phyloP scores from a whole-genome alignment of 2,113 vertebrate species.

The Talpa occidentalis region DNA sequence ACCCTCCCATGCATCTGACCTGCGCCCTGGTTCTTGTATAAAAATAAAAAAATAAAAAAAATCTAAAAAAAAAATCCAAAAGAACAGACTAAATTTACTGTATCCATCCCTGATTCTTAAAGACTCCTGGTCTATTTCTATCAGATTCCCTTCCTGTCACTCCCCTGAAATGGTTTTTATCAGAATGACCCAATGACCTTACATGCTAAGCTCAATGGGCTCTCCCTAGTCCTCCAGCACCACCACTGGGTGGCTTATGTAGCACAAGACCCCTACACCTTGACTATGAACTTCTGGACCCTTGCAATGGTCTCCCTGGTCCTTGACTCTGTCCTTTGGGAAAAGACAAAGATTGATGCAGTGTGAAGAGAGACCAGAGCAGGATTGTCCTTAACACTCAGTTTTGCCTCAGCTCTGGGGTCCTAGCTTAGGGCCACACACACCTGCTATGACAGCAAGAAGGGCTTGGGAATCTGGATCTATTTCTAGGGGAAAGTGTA shows the following conservation, averaged over 20 bases:
- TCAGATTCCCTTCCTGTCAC: constrained; percentile 33
- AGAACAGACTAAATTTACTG: not conserved
- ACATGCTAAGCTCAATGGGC: not conserved
- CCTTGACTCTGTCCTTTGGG: not conserved
- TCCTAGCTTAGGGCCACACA: not conserved
- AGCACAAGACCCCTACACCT: not conserved
- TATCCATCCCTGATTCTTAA: constrained; percentile 2
- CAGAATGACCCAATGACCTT: not conserved
- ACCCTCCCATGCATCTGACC: too few species aligned
- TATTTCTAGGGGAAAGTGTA: constrained; percentile 24
- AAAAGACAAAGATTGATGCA: too few species aligned
- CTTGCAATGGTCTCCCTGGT: not conserved
- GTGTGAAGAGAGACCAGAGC: too few species aligned
- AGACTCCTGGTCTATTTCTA: not conserved
- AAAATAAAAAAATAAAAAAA: too few species aligned
- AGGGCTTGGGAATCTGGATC: not conserved
- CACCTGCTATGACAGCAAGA: not conserved
- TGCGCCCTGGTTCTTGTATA: too few species aligned
- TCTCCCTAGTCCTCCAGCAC: not conserved
- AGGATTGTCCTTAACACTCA: not conserved
- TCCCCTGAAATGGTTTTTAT: constrained; percentile 5
- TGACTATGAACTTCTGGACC: not conserved
- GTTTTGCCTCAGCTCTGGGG: not conserved
- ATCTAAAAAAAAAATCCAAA: too few species aligned
- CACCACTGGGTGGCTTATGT: not conserved